phyloP scores from a whole-genome alignment of 2,888 invertebrate species.

The Orthonevra nobilis region DNA sequence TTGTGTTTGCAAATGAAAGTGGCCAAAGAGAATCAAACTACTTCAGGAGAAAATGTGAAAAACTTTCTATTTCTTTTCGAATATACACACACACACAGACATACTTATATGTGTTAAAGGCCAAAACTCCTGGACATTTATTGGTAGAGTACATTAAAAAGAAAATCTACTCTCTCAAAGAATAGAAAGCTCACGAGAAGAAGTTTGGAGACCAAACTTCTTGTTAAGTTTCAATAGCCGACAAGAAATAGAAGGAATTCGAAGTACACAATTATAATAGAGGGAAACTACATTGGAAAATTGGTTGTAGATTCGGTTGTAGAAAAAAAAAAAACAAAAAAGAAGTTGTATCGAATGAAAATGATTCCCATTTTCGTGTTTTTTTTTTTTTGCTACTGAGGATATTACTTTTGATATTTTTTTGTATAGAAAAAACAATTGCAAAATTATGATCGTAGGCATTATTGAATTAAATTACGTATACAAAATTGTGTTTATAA shows the following conservation, averaged over 20 bases:
- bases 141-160: slow-evolving; percentile 9
- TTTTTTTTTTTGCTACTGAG: too few relatives aligned
- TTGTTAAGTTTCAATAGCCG: slow-evolving; percentile 41
- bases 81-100: background rate
- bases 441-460: too few relatives aligned
- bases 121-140: slow-evolving; percentile 43
- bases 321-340: too few relatives aligned
- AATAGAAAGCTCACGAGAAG: slow-evolving; percentile 11
- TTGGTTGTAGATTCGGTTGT: too few relatives aligned
- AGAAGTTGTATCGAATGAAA: too few relatives aligned
- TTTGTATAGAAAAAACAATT: too few relatives aligned
- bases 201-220: slow-evolving; percentile 30
- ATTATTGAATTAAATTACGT: too few relatives aligned
- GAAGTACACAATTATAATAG: too few relatives aligned
- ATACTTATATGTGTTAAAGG: background rate
- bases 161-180: slow-evolving; percentile 7
- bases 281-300: too few relatives aligned
- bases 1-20: slow-evolving; percentile 49
- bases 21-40: slow-evolving; percentile 44
- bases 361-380: too few relatives aligned
- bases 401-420: too few relatives aligned
- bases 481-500: too few relatives aligned
- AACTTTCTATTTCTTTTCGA: slow-evolving; percentile 28
- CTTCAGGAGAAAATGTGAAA: slow-evolving; percentile 28
- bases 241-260: slow-evolving; percentile 16